Conservation (phyloP, 2,888 invertebrate genomes). For the Drosophila colorata region DNA sequence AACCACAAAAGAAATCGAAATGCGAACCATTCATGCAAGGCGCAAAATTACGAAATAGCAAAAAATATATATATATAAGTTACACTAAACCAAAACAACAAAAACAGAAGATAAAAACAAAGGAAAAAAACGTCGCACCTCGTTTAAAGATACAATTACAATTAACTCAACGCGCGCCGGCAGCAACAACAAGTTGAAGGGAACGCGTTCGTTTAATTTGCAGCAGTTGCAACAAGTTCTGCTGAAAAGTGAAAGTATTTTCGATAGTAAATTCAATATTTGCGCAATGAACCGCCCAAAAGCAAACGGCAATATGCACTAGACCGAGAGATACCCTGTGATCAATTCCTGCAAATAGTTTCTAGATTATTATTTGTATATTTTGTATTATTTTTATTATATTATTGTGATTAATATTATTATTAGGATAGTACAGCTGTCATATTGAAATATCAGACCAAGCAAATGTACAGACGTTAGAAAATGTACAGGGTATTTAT, state of each 20-base stretch:
- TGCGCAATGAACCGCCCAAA: conserved; percentile 22
- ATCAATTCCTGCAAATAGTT: not conserved
- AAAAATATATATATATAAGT: conserved; percentile 8
- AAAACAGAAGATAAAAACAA: not conserved
- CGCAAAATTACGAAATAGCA: conserved; percentile 44
- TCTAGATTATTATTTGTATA: too few relatives aligned
- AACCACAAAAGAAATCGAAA: conserved; percentile 66
- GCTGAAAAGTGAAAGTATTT: conserved; percentile 60
- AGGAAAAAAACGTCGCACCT: conserved; percentile 23
- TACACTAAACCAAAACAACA: not conserved
- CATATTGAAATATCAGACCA: too few relatives aligned
- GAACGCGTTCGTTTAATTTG: too few relatives aligned
- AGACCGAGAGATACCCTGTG: not conserved
- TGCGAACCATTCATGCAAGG: conserved; percentile 66
- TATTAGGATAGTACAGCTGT: too few relatives aligned
- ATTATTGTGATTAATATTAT: too few relatives aligned
- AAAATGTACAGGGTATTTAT: too few relatives aligned
- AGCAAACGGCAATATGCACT: not conserved
- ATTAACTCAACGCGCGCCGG: conserved; percentile 25
- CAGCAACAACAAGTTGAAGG: not conserved
- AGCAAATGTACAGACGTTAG: too few relatives aligned
- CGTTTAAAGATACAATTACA: conserved; percentile 54
- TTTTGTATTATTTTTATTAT: too few relatives aligned
- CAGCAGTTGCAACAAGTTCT: conserved; percentile 47
- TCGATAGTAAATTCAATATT: conserved; percentile 22